A percentile compares a stretch with the other conserved stretches of the same genome.
phyloP scores from a whole-genome alignment of 1,140 invertebrate species.

The Heliconius himera region DNA sequence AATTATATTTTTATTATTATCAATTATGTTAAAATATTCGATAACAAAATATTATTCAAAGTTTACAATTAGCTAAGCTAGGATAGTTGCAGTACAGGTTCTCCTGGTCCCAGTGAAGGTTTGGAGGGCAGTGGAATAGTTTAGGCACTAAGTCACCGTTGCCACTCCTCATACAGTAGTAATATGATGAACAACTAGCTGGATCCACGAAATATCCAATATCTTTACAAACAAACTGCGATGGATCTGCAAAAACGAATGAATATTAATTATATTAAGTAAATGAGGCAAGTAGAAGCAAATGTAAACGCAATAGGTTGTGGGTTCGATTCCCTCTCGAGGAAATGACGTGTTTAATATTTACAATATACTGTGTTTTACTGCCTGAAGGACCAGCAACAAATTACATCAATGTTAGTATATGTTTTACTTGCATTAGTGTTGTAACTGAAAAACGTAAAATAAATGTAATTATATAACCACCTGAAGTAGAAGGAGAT shows the following conservation, averaged over 20 bases:
- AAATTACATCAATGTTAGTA: no score
- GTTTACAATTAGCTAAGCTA: constrained; percentile 38
- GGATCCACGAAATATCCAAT: constrained; percentile 35
- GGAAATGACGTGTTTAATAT: no score
- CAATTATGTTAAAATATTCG: not conserved
- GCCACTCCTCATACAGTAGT: constrained; percentile 36
- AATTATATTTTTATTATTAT: not conserved
- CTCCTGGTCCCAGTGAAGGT: constrained; percentile 48
- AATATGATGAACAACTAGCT: constrained; percentile 44
- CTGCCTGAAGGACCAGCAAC: no score
- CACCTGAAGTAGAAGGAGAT: not conserved
- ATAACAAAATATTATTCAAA: not conserved
- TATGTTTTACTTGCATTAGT: no score
- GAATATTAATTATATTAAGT: not conserved
- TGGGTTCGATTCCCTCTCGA: no score
- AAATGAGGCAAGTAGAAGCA: not conserved
- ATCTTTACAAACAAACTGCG: constrained; percentile 22
- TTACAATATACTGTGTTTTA: no score
- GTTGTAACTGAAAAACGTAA: not conserved
- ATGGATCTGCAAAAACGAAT: constrained; percentile 10
- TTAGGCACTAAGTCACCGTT: constrained; percentile 36
- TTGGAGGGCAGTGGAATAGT: constrained; percentile 45
- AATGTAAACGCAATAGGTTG: no score
- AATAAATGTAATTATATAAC: not conserved
- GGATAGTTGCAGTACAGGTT: constrained; percentile 46